Percentiles rank a stretch among this genome's conserved stretches.
phyloP scores from a whole-genome alignment of 2,888 invertebrate genomes.

The Cheiracanthium punctorium region DNA sequence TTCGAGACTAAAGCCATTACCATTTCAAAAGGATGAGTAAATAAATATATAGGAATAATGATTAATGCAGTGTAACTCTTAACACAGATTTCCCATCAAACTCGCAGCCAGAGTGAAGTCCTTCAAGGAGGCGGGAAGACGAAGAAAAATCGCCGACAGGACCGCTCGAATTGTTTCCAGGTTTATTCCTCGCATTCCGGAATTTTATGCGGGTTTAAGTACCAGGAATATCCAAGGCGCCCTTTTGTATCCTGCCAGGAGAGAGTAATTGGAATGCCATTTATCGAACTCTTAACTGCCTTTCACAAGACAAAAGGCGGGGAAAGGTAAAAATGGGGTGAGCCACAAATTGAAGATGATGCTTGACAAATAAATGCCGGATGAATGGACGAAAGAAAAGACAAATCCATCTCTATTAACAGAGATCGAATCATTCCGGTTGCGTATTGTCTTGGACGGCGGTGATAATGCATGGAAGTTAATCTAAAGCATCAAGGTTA shows the following conservation, averaged over 20 bases:
- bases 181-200: neutral
- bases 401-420: too few relatives aligned
- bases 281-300: conserved; percentile 16
- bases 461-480: too few relatives aligned
- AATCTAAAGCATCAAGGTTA: too few relatives aligned
- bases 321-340: neutral
- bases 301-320: neutral
- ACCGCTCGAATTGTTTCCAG: neutral
- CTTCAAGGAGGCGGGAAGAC: neutral
- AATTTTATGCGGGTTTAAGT: neutral
- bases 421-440: too few relatives aligned
- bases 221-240: conserved; percentile 32
- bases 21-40: too few relatives aligned
- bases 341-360: neutral
- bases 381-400: too few relatives aligned
- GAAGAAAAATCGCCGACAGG: neutral
- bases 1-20: too few relatives aligned
- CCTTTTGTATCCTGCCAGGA: conserved; percentile 36
- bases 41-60: neutral
- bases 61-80: neutral
- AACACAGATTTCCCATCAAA: neutral
- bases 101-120: neutral
- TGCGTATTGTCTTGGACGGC: too few relatives aligned
- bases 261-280: conserved; percentile 52
- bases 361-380: too few relatives aligned